Evolutionary conservation across 53 echinoderm and acorn worm species (phyloP).

Genomic region (Astropecten irregularis): DNA sequence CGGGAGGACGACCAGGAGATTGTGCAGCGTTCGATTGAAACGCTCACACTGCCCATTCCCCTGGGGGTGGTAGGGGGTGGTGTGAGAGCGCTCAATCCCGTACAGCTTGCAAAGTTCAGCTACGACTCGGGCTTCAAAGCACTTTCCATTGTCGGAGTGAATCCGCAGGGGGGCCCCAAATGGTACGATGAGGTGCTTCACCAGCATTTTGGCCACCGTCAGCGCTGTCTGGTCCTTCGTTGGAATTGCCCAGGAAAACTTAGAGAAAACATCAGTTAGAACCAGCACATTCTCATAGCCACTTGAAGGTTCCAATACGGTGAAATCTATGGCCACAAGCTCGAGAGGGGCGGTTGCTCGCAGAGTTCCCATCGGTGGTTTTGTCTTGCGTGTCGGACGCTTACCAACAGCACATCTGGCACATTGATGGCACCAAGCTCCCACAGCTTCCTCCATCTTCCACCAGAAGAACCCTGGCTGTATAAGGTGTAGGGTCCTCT

Average conservation of each 20-base stretch:
- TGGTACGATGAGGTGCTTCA: neutral
- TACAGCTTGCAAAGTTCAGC: neutral
- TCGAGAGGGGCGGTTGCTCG: constrained; percentile 47
- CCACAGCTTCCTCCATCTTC: neutral
- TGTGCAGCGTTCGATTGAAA: neutral
- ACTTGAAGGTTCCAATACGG: constrained; percentile 32
- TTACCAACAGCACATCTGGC: constrained; percentile 17
- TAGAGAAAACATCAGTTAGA: neutral
- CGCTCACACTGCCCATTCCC: too few relatives aligned
- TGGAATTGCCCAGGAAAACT: neutral
- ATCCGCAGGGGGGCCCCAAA: constrained; percentile 22
- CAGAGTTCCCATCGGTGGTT: constrained; percentile 17
- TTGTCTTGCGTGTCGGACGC: constrained; percentile 14
- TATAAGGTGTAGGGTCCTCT: neutral
- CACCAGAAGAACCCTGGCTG: constrained; percentile 13
- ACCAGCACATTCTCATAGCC: neutral
- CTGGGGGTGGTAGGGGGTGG: too few relatives aligned
- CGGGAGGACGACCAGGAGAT: neutral
- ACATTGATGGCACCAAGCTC: constrained; percentile 5
- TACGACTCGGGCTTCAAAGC: neutral
- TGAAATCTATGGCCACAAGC: constrained; percentile 19
- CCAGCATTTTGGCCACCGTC: constrained; percentile 1
- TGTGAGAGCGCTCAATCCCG: neutral
- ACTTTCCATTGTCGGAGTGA: constrained; percentile 1
- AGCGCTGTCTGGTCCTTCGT: neutral